A percentile compares a stretch with the other conserved stretches of the same genome.
These are phyloP conservation scores for Aptenodytes patagonicus DNA, from an alignment of 2,113 vertebrate genomes.

Conservation along the genomic window DNA sequence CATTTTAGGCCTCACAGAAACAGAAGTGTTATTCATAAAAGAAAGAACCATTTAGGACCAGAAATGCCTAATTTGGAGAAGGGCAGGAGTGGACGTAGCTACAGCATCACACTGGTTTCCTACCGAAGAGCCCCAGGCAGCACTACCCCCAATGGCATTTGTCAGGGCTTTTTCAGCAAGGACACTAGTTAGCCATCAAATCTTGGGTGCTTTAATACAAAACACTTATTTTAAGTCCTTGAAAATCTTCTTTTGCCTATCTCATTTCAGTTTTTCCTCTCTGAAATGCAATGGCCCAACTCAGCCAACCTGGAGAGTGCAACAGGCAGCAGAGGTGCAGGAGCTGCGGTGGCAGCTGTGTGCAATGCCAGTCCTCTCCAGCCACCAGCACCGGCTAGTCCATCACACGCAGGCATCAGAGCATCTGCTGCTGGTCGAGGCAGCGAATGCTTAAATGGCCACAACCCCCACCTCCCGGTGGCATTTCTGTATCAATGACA, in stretches of 20 bases:
- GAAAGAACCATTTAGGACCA: not conserved
- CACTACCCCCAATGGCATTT: not conserved
- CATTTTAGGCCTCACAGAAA: not conserved
- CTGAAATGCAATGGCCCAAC: not conserved
- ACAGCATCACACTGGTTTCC: not conserved
- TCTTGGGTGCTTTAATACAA: not conserved
- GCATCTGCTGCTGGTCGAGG: not conserved
- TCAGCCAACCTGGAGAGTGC: not conserved
- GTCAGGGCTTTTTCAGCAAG: not conserved
- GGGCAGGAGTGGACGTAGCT: not conserved
- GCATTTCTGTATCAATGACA: not conserved
- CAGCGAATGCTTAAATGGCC: not conserved
- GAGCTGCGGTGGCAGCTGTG: not conserved
- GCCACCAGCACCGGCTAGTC: not conserved
- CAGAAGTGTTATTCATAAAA: not conserved
- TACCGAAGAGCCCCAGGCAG: not conserved
- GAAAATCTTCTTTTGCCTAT: not conserved
- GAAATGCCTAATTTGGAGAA: not conserved
- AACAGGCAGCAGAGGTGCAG: not conserved
- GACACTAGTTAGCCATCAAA: not conserved
- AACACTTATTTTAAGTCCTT: not conserved
- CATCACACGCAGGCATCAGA: not conserved
- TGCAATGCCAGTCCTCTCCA: not conserved
- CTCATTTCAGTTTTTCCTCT: not conserved
- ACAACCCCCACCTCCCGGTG: fast-evolving